A percentile compares a stretch with the other conserved stretches of the same genome.
Conservation (phyloP, 2,113 vertebrate genomes). For the Choloepus hoffmanni region DNA sequence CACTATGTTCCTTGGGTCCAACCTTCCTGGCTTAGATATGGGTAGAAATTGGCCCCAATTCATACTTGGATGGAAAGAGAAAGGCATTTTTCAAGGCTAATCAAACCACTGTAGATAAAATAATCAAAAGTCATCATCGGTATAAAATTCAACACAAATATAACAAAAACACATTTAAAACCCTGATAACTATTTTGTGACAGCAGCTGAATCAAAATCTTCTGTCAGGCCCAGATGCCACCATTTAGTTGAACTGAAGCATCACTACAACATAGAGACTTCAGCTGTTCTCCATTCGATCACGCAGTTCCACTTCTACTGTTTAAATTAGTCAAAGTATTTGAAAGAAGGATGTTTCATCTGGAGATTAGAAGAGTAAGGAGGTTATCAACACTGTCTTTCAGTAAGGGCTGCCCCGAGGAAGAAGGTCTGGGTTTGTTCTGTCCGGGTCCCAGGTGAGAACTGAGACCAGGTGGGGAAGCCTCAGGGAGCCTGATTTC, state of each 20-base stretch:
- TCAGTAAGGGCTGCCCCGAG: not conserved
- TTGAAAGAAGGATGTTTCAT: not conserved
- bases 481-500: not conserved
- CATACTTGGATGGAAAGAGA: not conserved
- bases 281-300: too few relatives aligned
- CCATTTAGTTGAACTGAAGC: not conserved
- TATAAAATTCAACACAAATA: too few relatives aligned
- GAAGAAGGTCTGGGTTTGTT: not conserved
- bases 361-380: not conserved
- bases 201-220: not conserved
- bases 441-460: accelerated
- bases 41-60: not conserved
- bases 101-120: not conserved
- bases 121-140: not conserved
- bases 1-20: not conserved
- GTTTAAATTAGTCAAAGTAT: not conserved
- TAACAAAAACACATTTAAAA: not conserved
- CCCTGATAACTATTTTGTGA: not conserved
- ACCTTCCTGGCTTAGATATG: not conserved
- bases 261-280: too few relatives aligned
- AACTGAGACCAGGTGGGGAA: not conserved
- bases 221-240: too few relatives aligned
- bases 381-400: accelerated
- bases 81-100: not conserved
- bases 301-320: not conserved